Percentiles rank a stretch among this genome's conserved stretches.
Conservation (phyloP, 2,888 invertebrate genomes). For the Teleogryllus oceanicus region DNA sequence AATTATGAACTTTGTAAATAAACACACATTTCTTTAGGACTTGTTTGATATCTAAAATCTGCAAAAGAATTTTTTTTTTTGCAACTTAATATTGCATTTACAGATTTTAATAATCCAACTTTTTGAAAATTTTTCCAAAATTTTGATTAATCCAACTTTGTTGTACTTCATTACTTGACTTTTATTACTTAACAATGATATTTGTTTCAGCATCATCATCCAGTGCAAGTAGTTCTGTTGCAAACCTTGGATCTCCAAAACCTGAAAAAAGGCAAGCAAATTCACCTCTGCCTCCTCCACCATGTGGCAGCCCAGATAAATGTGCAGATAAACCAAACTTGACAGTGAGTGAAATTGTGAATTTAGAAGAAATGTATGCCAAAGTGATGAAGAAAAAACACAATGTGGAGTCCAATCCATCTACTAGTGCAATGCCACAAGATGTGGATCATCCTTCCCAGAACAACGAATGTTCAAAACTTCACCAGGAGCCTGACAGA, state of each 20-base stretch:
- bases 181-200: too few species aligned
- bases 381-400: conserved; percentile 71
- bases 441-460: not conserved
- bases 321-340: conserved; percentile 43
- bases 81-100: too few species aligned
- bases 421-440: not conserved
- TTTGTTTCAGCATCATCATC: conserved; percentile 63
- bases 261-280: conserved; percentile 88
- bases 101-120: too few species aligned
- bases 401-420: not conserved
- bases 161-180: too few species aligned
- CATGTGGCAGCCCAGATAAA: conserved; percentile 45
- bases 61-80: too few species aligned
- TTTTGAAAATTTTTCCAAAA: too few species aligned
- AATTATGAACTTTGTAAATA: too few species aligned
- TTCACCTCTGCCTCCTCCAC: conserved; percentile 80
- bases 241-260: conserved; percentile 79
- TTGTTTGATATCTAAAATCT: too few species aligned
- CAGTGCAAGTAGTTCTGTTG: conserved; percentile 64
- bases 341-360: conserved; percentile 44
- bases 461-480: not conserved
- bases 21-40: too few species aligned
- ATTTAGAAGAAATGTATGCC: conserved; percentile 86
- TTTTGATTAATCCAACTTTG: too few species aligned
- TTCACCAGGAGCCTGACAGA: not conserved